Base-by-base conservation (phyloP, 2,888 invertebrate species). In the Isoperla grammatica region DNA sequence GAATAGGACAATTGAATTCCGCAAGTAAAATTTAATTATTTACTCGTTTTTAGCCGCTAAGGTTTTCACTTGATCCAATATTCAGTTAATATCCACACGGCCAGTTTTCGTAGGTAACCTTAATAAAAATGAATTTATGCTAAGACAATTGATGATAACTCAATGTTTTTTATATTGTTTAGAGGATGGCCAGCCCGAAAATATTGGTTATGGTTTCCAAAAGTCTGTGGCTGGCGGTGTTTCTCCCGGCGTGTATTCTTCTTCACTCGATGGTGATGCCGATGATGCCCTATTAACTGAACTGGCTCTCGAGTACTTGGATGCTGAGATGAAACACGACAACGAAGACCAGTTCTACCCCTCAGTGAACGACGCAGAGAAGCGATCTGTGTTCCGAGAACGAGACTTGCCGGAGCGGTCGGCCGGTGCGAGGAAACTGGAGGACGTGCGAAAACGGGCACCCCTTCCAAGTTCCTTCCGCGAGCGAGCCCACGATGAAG, bases 401-500 rank as follows among this genome's bases (percentile, higher is more conserved):
- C 64, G 69, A 15, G 64, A 53, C 5, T 12, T 39, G 19, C 48
- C 40, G 6, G 23, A 39, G 12, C 35, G 40, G 13, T 17, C 20
- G 17, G 6, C 37, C 13, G 17, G 6, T 46, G 45, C 13, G 15
- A 50, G 17, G 20, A 56, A 9, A 17, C 17, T 42, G 59, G 70
- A 46, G 71, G 70, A 42, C 68, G 62, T 37, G 67, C 67, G 43
- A 40, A 71, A 37, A 70, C 73, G 48, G 76, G 17, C 17, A 8
- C 40, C 11, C 22, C 20, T n/a, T 20, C 50, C 78, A 19, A 79
- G 81, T 54, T 71, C 78, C 1, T 83, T 82, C 64, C 77, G 82
- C 65, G 83, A 83, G 66, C 79, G 73, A 68, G 13, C 39, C 11
- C 56, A 56, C 12, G 9, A 48, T 9, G 35, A 37, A 8, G 68